Evolutionary conservation across 2,113 vertebrate genomes (phyloP), one percentile per base, ranked within the genome.

Genomic region (Pelvicachromis taeniatus): DNA sequence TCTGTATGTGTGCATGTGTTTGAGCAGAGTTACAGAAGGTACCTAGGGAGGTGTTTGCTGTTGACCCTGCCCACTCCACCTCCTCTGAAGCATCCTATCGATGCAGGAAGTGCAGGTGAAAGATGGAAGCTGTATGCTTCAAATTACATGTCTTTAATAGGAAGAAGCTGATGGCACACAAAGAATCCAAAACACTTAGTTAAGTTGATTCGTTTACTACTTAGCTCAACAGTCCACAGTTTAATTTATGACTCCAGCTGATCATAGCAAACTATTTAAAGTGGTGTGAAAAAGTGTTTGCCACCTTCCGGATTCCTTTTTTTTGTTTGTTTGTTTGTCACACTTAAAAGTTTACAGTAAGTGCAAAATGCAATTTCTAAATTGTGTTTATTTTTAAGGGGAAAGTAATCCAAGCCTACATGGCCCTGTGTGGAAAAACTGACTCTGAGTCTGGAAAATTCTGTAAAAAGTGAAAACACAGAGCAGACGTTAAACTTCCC

Each of bases 51-150:
- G 87, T 99, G 35, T 99, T 99, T 90, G 98, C 98, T 17, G 91
- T 89, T 56, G 98, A 99, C 92, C 99, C 99, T 3, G 94, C 92
- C 70, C 95, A 96, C 77, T 95, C 91, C 86, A 84, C 79, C 17
- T 94, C 91, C 85, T 86, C 94, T 58, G 98, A 98, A 50, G 83
- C 93, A 84, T 95, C 97, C 80, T 99, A 98, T 89, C 97, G 97
- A 86, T 99, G 99, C 93, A 97, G 98, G 86, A 99, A 98, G 73
- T 99, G 99, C 97, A 97, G 99, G 98, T 99, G 94, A 87, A 77
- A 54, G n/a, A 17, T 84, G 52, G 52, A 38, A 4, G 6, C 48
- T 23, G 38, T 81, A 79, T 48, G 16, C 26, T 16, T 14, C 23
- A 48, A 61, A 50, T 19, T 80, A 26, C 78, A 14, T 45, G 23